These are phyloP conservation scores for Apis florea DNA, from an alignment of 1,140 invertebrate genomes.

Conservation along the genomic window DNA sequence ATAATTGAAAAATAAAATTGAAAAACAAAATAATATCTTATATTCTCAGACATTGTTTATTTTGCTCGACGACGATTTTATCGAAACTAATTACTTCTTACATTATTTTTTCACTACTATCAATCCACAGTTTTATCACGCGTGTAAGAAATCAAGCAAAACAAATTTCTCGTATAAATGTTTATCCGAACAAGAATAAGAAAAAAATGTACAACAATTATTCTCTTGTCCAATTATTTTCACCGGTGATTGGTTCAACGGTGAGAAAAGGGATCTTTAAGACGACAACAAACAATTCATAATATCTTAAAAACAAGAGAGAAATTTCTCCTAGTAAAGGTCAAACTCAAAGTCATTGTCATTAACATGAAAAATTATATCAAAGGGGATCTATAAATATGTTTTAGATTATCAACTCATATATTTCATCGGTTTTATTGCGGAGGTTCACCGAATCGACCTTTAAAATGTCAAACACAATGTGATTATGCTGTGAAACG, in stretches of 20 bases:
- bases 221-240: not conserved
- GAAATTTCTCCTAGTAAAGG: not conserved
- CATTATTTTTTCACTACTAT: not conserved
- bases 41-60: not conserved
- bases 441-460: not conserved
- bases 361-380: not conserved
- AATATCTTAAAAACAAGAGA: not conserved
- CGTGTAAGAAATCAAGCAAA: not conserved
- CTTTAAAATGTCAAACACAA: constrained; percentile 24
- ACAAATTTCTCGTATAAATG: not conserved
- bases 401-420: not conserved
- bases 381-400: constrained; percentile 17
- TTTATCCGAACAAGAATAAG: not conserved
- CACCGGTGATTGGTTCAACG: too few relatives aligned
- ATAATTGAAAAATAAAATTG: not conserved
- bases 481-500: not conserved
- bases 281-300: not conserved
- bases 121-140: not conserved
- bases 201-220: not conserved
- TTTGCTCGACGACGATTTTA: not conserved
- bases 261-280: not conserved
- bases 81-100: not conserved
- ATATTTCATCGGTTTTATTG: not conserved
- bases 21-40: not conserved
- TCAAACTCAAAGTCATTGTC: not conserved